These are phyloP conservation scores for Mormyrus lacerda DNA, from an alignment of 2,113 vertebrate genomes.

Conservation along the genomic window DNA sequence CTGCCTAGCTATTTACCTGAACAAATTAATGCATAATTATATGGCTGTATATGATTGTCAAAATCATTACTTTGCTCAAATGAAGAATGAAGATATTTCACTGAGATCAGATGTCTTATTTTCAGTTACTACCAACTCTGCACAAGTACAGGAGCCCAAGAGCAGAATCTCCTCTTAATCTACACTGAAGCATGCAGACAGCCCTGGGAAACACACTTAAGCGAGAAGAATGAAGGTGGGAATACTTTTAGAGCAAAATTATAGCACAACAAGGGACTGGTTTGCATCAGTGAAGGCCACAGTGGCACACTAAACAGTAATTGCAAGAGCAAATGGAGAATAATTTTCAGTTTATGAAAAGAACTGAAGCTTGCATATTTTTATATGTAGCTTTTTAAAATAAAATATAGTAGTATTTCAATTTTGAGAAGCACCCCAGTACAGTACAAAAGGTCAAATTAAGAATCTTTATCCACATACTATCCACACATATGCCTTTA, in stretches of 20 bases:
- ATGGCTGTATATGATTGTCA: neutral
- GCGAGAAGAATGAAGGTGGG: neutral
- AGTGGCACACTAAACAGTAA: neutral
- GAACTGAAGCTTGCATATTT: neutral
- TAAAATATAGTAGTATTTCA: neutral
- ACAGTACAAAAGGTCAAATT: neutral
- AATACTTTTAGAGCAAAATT: conserved; percentile 8
- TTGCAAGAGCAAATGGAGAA: neutral
- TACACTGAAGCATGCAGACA: neutral
- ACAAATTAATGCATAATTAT: neutral
- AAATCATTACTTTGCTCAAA: neutral
- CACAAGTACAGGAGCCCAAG: neutral
- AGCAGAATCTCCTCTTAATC: neutral
- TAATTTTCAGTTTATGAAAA: conserved; percentile 13
- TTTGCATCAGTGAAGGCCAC: neutral
- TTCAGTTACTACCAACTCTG: neutral
- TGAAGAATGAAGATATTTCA: neutral
- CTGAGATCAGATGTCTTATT: neutral
- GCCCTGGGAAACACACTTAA: neutral
- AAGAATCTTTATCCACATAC: neutral
- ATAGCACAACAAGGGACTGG: neutral
- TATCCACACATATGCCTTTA: neutral
- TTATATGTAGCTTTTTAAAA: neutral
- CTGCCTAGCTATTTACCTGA: neutral
- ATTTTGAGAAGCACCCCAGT: neutral